A percentile compares a stretch with the other conserved stretches of the same genome.
Conservation (phyloP, 2,888 invertebrate genomes). For the Oligia latruncula region DNA sequence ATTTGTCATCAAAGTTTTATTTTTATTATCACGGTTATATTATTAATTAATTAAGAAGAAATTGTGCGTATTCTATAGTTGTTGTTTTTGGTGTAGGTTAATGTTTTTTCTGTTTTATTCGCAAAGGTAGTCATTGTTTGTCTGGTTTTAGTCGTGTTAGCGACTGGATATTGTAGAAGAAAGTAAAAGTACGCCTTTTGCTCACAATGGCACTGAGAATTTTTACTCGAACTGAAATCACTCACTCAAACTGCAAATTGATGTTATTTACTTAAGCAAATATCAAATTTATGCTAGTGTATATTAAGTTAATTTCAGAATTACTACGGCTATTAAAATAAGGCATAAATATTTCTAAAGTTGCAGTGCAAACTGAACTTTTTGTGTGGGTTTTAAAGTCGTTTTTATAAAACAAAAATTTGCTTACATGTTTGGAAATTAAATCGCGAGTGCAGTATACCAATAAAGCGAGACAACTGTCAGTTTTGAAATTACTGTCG, state of each 20-base stretch:
- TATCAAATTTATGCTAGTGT: background rate
- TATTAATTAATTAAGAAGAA: slow-evolving; percentile 27
- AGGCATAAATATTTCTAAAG: background rate
- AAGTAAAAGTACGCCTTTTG: background rate
- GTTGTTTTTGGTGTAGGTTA: slow-evolving; percentile 65
- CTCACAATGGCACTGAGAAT: background rate
- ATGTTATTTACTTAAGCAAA: background rate
- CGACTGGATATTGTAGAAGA: background rate
- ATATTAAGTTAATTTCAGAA: background rate
- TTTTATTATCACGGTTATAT: slow-evolving; percentile 35
- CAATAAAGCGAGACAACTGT: background rate
- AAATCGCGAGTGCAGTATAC: background rate
- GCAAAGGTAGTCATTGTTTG: slow-evolving; percentile 48
- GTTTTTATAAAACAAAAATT: background rate
- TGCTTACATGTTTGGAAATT: background rate
- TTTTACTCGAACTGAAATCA: background rate
- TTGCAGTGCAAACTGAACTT: background rate
- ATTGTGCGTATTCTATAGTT: slow-evolving; percentile 48
- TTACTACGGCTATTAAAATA: background rate
- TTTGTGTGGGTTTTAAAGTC: background rate
- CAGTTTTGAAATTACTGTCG: background rate
- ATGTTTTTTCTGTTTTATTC: slow-evolving; percentile 51
- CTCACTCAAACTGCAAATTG: background rate
- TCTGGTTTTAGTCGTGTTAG: background rate
- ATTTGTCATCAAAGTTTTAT: slow-evolving; percentile 58